phyloP scores from a whole-genome alignment of 2,113 vertebrate genomes.

The Perca fluviatilis region DNA sequence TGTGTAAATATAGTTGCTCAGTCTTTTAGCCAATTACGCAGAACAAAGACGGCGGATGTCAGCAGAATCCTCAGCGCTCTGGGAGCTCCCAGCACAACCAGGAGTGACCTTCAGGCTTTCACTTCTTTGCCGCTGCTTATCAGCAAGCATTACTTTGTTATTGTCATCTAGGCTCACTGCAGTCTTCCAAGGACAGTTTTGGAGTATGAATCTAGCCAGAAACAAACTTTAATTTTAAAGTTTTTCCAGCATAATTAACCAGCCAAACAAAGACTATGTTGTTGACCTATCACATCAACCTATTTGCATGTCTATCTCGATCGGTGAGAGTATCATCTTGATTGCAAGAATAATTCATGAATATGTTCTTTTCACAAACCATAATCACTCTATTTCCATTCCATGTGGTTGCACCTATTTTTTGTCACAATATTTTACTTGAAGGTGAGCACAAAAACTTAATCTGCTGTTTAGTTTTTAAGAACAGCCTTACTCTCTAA shows the following conservation, averaged over 20 bases:
- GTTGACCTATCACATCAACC: conserved; percentile 2
- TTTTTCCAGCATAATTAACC: conserved; percentile 48
- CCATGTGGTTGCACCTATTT: background rate
- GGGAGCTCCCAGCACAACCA: conserved; percentile 79
- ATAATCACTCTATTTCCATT: background rate
- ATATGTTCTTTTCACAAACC: background rate
- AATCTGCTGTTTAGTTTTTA: background rate
- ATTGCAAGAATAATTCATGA: background rate
- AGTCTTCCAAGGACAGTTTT: conserved; percentile 73
- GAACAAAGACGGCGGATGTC: conserved; percentile 83
- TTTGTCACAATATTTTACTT: conserved; percentile 2
- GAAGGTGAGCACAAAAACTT: background rate
- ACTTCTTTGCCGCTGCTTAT: conserved; percentile 73
- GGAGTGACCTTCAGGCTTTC: conserved; percentile 79
- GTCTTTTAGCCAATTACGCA: conserved; percentile 84
- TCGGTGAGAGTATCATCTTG: background rate
- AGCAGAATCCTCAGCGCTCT: conserved; percentile 80
- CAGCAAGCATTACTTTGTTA: conserved; percentile 72
- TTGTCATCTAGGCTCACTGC: conserved; percentile 69
- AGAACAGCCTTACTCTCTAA: background rate
- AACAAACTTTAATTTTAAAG: conserved; percentile 41
- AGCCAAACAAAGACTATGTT: conserved; percentile 12
- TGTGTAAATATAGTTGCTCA: conserved; percentile 83
- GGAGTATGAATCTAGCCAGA: conserved; percentile 49
- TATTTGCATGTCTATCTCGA: conserved; percentile 4